Conservation (phyloP, 1,140 invertebrate species). For the Metaphire vulgaris region DNA sequence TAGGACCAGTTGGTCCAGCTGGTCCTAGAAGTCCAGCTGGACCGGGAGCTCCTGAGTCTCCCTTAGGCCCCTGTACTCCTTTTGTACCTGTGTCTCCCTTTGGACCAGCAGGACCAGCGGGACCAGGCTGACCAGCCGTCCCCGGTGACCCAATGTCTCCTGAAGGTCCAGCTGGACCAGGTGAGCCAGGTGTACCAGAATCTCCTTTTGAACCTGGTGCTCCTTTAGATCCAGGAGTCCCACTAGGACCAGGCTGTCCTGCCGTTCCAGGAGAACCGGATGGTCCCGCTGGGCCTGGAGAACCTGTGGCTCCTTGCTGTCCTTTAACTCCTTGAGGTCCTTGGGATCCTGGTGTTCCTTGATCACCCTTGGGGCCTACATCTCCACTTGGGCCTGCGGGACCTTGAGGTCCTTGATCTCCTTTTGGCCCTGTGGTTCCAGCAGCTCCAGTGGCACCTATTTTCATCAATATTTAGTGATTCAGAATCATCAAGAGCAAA, state of each 20-base stretch:
- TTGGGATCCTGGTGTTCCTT: background rate
- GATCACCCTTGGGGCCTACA: background rate
- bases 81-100: background rate
- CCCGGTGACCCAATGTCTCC: background rate
- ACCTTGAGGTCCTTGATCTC: slow-evolving; percentile 19
- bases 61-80: slow-evolving; percentile 2
- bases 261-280: background rate
- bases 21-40: slow-evolving; percentile 3
- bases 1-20: slow-evolving; percentile 33
- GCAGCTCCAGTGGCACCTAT: background rate
- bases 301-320: background rate
- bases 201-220: background rate
- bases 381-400: slow-evolving; percentile 35
- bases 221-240: background rate
- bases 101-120: background rate
- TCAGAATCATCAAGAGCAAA: no score
- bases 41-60: background rate
- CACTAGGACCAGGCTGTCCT: background rate
- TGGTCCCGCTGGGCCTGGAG: background rate
- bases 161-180: background rate
- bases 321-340: background rate
- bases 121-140: background rate
- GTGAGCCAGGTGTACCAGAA: background rate
- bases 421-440: slow-evolving; percentile 36
- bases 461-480: slow-evolving; percentile 1